These are phyloP conservation scores for Hyperoplus lanceolatus DNA, from an alignment of 2,797 vertebrate species.

Conservation along the genomic window DNA sequence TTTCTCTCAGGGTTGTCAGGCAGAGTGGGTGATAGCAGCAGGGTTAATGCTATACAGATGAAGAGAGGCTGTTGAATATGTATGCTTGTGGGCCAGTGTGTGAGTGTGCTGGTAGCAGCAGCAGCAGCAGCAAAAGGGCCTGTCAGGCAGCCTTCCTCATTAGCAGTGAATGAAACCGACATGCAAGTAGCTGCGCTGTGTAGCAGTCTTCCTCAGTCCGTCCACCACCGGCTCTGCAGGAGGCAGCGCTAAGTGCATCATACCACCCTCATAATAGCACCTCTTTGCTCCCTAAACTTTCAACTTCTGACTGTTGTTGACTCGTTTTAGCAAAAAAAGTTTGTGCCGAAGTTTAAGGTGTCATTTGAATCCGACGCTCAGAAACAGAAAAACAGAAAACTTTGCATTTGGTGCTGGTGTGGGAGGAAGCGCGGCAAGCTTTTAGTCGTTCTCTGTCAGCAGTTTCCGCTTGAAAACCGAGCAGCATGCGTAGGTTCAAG, in stretches of 20 bases:
- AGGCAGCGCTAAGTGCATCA: conserved; percentile 4
- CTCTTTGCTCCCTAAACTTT: conserved; percentile 38
- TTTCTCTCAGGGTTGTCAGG: conserved; percentile 12
- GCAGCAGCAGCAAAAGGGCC: conserved; percentile 13
- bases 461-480: conserved; percentile 60
- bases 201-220: conserved; percentile 14
- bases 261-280: not conserved
- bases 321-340: conserved; percentile 58
- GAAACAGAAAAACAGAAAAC: conserved; percentile 41
- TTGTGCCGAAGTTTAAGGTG: conserved; percentile 30
- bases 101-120: conserved; percentile 21
- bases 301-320: conserved; percentile 30
- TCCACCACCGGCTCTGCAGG: conserved; percentile 41
- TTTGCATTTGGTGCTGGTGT: conserved; percentile 56
- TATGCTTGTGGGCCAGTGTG: conserved; percentile 33
- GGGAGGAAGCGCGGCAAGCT: conserved; percentile 62
- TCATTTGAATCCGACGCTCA: conserved; percentile 32
- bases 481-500: conserved; percentile 72
- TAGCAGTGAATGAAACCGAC: conserved; percentile 46
- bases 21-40: conserved; percentile 9
- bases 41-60: conserved; percentile 50
- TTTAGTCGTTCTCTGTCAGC: conserved; percentile 74
- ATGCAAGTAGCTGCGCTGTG: not conserved
- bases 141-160: conserved; percentile 61
- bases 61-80: conserved; percentile 60